phyloP scores from a whole-genome alignment of 2,888 invertebrate species.

The Melolontha melolontha region DNA sequence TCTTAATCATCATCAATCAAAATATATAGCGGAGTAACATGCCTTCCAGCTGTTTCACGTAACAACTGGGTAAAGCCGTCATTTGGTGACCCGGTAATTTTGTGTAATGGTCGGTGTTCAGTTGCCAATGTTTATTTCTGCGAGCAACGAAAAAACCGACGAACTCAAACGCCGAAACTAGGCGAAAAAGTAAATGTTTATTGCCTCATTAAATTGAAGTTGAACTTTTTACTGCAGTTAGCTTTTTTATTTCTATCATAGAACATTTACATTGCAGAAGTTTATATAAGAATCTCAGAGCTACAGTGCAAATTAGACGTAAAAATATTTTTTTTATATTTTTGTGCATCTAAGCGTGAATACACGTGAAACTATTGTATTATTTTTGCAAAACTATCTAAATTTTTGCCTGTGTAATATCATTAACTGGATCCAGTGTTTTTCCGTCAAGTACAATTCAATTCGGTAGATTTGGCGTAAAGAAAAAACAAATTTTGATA shows the following conservation, averaged over 20 bases:
- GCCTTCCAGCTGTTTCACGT: slow-evolving; percentile 8
- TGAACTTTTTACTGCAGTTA: slow-evolving; percentile 9
- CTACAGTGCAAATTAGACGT: too few relatives aligned
- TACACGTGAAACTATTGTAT: too few relatives aligned
- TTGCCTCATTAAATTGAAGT: slow-evolving; percentile 13
- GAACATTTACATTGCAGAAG: too few relatives aligned
- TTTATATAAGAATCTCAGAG: too few relatives aligned
- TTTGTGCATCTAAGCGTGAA: too few relatives aligned
- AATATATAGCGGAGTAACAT: not conserved
- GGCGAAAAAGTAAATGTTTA: slow-evolving; percentile 16
- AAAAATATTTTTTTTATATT: too few relatives aligned
- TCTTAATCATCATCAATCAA: slow-evolving; percentile 24
- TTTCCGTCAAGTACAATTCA: too few relatives aligned
- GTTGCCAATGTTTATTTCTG: slow-evolving; percentile 11
- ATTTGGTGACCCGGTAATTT: slow-evolving; percentile 4
- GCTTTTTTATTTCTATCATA: not conserved
- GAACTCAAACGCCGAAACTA: slow-evolving; percentile 2
- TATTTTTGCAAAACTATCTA: too few relatives aligned
- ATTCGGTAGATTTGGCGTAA: too few relatives aligned
- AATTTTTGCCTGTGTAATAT: too few relatives aligned
- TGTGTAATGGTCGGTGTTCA: slow-evolving; percentile 14
- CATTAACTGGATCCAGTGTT: too few relatives aligned
- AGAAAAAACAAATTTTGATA: too few relatives aligned
- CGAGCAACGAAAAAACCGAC: slow-evolving; percentile 3
- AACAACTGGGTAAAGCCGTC: not conserved